Conservation (phyloP, 2,113 vertebrate genomes). For the Sclerurus mexicanus region DNA sequence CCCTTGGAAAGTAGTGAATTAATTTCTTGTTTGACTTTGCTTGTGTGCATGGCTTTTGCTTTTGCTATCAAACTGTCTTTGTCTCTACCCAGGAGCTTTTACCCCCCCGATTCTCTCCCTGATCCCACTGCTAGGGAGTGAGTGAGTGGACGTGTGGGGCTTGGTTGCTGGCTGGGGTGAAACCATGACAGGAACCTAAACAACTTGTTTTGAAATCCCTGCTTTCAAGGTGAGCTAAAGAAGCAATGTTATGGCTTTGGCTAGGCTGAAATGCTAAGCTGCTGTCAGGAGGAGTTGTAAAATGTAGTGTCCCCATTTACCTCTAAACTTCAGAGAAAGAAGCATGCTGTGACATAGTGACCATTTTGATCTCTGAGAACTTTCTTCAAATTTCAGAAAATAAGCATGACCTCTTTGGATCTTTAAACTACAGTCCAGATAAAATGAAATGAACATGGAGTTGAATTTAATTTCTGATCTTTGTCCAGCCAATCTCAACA, state of each 20-base stretch:
- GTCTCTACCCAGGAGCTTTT: not conserved
- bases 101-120: not conserved
- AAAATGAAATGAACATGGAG: conserved; percentile 47
- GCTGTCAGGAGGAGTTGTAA: not conserved
- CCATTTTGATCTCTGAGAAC: conserved; percentile 45
- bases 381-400: conserved; percentile 55
- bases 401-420: conserved; percentile 2
- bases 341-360: conserved; percentile 14
- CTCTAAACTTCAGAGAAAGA: conserved; percentile 25
- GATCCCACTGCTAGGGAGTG: fast-evolving
- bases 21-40: not conserved
- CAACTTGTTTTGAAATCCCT: not conserved
- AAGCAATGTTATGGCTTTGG: not conserved
- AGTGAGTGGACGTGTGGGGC: not conserved
- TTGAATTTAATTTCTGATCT: conserved; percentile 57
- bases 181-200: not conserved
- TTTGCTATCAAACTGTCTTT: not conserved
- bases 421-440: conserved; percentile 37
- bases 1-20: fast-evolving
- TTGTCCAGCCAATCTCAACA: conserved; percentile 44
- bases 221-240: not conserved
- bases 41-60: not conserved
- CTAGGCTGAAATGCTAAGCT: not conserved
- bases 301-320: conserved; percentile 19
- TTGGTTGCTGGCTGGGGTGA: not conserved